Evolutionary conservation across 2,113 vertebrate genomes (phyloP).

Genomic region (Aphyosemion australe): DNA sequence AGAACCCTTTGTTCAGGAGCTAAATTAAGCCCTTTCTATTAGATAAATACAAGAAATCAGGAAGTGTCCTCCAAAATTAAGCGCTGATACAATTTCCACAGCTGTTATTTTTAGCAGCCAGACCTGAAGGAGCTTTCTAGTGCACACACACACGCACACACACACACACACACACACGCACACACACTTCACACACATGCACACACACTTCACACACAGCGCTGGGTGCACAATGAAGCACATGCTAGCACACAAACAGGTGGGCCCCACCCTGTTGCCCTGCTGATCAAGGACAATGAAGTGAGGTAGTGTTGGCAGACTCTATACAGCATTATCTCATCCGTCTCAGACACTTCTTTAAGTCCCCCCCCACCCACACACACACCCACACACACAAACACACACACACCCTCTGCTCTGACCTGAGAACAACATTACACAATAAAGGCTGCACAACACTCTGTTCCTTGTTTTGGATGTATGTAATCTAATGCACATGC

Average conservation of each 20-base stretch:
- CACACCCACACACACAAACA: background rate
- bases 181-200: background rate
- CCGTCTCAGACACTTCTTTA: slow-evolving; percentile 54
- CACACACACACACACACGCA: background rate
- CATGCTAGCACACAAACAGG: slow-evolving; percentile 48
- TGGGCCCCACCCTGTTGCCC: slow-evolving; percentile 58
- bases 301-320: slow-evolving; percentile 70
- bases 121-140: too few relatives aligned
- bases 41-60: slow-evolving; percentile 68
- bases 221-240: slow-evolving; percentile 1
- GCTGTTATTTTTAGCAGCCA: slow-evolving; percentile 52
- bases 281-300: slow-evolving; percentile 75
- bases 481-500: slow-evolving; percentile 15
- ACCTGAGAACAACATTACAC: slow-evolving; percentile 52
- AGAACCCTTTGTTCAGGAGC: slow-evolving; percentile 70
- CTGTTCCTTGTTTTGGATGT: slow-evolving; percentile 9
- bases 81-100: slow-evolving; percentile 52
- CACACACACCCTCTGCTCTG: slow-evolving; percentile 27
- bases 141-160: background rate
- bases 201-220: too few relatives aligned
- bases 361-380: slow-evolving; percentile 6
- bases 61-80: slow-evolving; percentile 65
- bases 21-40: slow-evolving; percentile 76
- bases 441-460: slow-evolving; percentile 30
- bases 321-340: slow-evolving; percentile 71